Percentiles rank a stretch among this genome's conserved stretches.
phyloP scores from a whole-genome alignment of 2,888 invertebrate species.

The Caenorhabditis angaria region DNA sequence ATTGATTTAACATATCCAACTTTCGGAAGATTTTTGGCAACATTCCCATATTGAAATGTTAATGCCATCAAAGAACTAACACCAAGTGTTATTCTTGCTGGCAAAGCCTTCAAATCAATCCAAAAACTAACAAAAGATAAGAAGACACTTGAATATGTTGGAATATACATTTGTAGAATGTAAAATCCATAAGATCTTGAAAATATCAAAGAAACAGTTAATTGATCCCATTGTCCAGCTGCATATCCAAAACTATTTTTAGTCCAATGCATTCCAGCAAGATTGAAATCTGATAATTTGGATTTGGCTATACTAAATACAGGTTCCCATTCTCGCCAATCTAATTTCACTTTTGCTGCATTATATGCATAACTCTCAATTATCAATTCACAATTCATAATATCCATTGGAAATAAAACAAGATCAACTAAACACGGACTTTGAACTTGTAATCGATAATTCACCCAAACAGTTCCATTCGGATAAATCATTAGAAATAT shows the following conservation, averaged over 20 bases:
- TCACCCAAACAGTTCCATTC: constrained; percentile 70
- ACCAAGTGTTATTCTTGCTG: constrained; percentile 66
- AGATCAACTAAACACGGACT: constrained; percentile 65
- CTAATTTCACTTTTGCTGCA: constrained; percentile 64
- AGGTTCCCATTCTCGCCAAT: constrained; percentile 68
- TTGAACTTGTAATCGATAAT: constrained; percentile 62
- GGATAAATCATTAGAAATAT: constrained; percentile 71
- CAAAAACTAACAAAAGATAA: constrained; percentile 68
- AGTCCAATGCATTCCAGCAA: constrained; percentile 65
- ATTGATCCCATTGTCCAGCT: constrained; percentile 70
- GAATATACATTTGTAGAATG: constrained; percentile 69
- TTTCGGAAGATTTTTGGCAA: constrained; percentile 66
- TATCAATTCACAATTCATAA: constrained; percentile 64
- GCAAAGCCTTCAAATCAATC: constrained; percentile 68
- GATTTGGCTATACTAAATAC: constrained; percentile 68
- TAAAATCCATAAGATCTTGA: constrained; percentile 70
- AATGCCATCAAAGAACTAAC: constrained; percentile 67
- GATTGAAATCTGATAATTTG: constrained; percentile 65
- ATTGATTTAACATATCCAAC: constrained; percentile 70
- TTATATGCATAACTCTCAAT: constrained; percentile 71
- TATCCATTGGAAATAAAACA: constrained; percentile 68
- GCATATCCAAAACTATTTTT: constrained; percentile 69
- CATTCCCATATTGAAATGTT: constrained; percentile 68
- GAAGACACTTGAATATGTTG: constrained; percentile 65
- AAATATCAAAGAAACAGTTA: constrained; percentile 66